Evolutionary conservation across 2,113 vertebrate species (phyloP).

Genomic region (Corvus moneduloides): DNA sequence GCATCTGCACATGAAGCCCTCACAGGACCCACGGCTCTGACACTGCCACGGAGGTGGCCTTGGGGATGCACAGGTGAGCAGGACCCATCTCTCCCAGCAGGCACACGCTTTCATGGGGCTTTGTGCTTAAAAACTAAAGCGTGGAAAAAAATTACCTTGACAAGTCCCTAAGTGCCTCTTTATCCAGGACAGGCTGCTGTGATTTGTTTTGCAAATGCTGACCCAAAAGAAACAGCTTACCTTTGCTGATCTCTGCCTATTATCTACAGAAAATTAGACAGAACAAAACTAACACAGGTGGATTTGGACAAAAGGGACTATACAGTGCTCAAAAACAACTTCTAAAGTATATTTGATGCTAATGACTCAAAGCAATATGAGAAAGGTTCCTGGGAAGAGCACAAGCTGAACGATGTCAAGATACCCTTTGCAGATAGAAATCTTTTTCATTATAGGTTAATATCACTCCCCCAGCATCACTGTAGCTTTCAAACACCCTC

Average conservation of each 20-base stretch:
- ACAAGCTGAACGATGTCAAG: not conserved
- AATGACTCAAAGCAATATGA: not conserved
- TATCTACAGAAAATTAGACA: not conserved
- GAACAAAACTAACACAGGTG: not conserved
- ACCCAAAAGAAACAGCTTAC: not conserved
- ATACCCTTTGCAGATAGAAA: constrained; percentile 22
- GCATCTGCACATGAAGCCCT: not conserved
- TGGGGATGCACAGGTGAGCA: not conserved
- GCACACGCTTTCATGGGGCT: not conserved
- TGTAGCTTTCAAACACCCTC: not conserved
- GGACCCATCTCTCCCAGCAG: not conserved
- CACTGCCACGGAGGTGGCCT: not conserved
- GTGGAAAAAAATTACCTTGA: not conserved
- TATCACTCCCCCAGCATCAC: not conserved
- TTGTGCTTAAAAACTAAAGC: not conserved
- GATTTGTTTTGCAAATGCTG: not conserved
- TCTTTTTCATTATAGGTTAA: constrained; percentile 46
- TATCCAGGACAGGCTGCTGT: not conserved
- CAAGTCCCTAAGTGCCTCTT: not conserved
- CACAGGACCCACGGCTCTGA: rapidly evolving
- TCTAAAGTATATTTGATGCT: not conserved
- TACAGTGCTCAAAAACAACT: not conserved
- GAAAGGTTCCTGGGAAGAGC: not conserved
- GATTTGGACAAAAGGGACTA: not conserved
- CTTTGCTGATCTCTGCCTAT: not conserved